Percentiles rank a stretch among this genome's conserved stretches.
Evolutionary conservation across 1,140 invertebrate genomes (phyloP).

Genomic region (Whitmania pigra): DNA sequence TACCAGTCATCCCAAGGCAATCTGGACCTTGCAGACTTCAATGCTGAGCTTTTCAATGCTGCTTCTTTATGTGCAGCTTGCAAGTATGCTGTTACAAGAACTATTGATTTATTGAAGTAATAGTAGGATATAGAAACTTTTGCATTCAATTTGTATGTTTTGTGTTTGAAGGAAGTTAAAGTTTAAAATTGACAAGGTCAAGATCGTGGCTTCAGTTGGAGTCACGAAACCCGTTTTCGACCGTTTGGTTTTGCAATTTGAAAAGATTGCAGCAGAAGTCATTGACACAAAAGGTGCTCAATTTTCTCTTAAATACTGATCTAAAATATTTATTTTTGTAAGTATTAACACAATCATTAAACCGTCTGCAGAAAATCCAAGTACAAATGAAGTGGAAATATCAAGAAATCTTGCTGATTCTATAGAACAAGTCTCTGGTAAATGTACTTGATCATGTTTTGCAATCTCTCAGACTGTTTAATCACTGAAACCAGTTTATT

Average conservation of each 20-base stretch:
- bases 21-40: neutral
- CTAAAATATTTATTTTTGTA: neutral
- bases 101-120: neutral
- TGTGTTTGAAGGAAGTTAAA: slow-evolving; percentile 3
- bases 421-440: no score
- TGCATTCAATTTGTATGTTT: neutral
- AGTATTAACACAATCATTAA: neutral
- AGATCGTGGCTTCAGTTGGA: neutral
- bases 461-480: no score
- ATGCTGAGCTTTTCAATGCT: slow-evolving; percentile 5
- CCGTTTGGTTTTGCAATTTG: neutral
- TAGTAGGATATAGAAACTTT: neutral
- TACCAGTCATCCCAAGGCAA: neutral
- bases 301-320: no score
- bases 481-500: no score
- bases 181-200: neutral
- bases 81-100: neutral
- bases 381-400: no score
- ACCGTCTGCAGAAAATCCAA: neutral
- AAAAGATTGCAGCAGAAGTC: neutral
- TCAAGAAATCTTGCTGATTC: no score
- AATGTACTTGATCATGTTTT: no score
- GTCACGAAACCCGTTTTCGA: neutral
- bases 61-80: slow-evolving; percentile 1
- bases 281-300: neutral